Conservation (phyloP, 1,140 invertebrate genomes). For the Brachionus sp. region DNA sequence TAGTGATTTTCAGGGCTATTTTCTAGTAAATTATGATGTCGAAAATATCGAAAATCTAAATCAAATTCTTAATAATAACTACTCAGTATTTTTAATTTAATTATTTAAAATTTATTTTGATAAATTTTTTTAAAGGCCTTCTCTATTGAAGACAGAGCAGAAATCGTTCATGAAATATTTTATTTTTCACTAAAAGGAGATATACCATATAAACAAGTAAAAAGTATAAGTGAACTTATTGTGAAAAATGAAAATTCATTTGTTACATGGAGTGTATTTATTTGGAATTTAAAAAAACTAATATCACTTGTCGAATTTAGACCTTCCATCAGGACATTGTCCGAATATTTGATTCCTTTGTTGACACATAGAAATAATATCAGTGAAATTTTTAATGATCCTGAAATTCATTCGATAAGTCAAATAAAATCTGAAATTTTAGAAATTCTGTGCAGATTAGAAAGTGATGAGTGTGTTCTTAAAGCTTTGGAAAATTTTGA, state of each 20-base stretch:
- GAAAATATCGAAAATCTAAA: background rate
- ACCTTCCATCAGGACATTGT: constrained; percentile 1
- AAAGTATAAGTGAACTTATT: background rate
- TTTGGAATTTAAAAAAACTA: constrained; percentile 29
- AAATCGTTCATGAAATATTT: constrained; percentile 6
- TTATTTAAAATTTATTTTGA: background rate
- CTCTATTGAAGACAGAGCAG: background rate
- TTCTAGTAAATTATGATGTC: background rate
- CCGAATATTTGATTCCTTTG: background rate
- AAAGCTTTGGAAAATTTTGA: background rate
- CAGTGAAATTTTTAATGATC: background rate
- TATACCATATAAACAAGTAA: background rate
- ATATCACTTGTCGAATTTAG: background rate
- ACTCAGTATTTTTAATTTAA: background rate
- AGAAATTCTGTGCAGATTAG: background rate
- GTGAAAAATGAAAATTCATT: constrained; percentile 6
- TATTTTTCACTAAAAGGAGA: background rate
- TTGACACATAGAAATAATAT: background rate
- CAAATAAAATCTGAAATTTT: constrained; percentile 36
- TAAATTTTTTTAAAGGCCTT: background rate
- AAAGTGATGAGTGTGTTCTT: background rate
- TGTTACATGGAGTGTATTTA: constrained; percentile 6
- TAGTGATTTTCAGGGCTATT: constrained; percentile 35
- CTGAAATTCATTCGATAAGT: background rate
- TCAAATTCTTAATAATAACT: constrained; percentile 10